Base-by-base conservation (phyloP, 1,140 invertebrate genomes). In the Zaprionus davidi region DNA sequence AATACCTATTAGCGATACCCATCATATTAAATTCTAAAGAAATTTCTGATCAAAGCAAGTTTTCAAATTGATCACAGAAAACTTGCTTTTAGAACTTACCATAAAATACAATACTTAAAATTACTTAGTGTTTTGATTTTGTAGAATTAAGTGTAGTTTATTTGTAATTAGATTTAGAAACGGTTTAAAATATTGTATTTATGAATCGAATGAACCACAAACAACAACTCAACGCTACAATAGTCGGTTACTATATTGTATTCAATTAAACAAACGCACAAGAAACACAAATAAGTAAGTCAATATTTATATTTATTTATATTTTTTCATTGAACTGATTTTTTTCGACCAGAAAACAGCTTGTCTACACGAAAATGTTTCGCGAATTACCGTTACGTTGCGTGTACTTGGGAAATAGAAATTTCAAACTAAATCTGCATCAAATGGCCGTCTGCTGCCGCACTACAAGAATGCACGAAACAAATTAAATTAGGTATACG, bases 401-500 rank as follows among this genome's bases (percentile, higher is more conserved):
- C 81, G 81, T 67, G 81, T 78, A 51, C 84, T 90, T 82, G 79
- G 67, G 59, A 82, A 90, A 90, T 71, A 71, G 70, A 78, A 82
- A 90, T 71, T 74, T 81, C 70, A 44, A 70, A 88, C 84, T 88
- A 90, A 88, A 79, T 84, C 84, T 76, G 69, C 68, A 75, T 12
- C 38, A 67, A 71, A 63, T 46, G n/a, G 44, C 36, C 49, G 65
- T 22, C 60, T 49, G 49, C 36, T 20, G 66, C 38, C 69, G 34
- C 46, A 53, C 71, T 78, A 75, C 56, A 53, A 60, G 38, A 70
- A 78, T 66, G 49, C 26, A 53, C 41, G 59, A 79, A 67, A 71
- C 86, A 90, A 90, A 90, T 90, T 90, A 90, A 90, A 90, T 90
- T 90, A 90, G 71, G 86, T 90, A 90, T 85, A 82, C 79, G 81